Evolutionary conservation across 2,113 vertebrate species (phyloP).

Genomic region (Coryphaenoides rupestris): DNA sequence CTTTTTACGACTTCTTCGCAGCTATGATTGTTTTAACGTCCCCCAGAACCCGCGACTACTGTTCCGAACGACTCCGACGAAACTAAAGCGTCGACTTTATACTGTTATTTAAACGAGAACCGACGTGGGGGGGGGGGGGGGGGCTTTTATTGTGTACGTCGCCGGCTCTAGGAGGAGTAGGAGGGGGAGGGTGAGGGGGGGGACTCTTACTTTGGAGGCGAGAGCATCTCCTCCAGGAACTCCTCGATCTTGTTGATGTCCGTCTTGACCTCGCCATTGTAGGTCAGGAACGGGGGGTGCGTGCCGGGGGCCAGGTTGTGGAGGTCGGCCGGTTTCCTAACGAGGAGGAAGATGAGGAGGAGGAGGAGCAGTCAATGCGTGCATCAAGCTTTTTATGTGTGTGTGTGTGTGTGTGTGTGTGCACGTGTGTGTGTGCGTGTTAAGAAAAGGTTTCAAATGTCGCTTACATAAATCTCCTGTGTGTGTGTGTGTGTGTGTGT

Average conservation of each 20-base stretch:
- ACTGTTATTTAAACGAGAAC: too few species aligned
- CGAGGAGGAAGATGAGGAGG: background rate
- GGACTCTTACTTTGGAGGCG: conserved; percentile 84
- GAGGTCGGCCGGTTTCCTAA: conserved; percentile 92
- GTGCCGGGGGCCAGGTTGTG: conserved; percentile 96
- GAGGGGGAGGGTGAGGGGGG: too few species aligned
- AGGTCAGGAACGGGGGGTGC: conserved; percentile 96
- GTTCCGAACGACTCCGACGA: background rate
- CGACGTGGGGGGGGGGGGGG: too few species aligned
- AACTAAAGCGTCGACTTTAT: conserved; percentile 30
- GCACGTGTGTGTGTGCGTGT: too few species aligned
- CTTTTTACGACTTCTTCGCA: background rate
- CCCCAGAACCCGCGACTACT: conserved; percentile 38
- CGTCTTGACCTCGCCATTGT: conserved; percentile 94
- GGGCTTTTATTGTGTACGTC: conserved; percentile 18
- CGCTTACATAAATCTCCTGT: too few species aligned
- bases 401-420: too few species aligned
- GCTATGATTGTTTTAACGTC: conserved; percentile 39
- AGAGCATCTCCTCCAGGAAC: conserved; percentile 89
- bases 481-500: too few species aligned
- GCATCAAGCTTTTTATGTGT: too few species aligned
- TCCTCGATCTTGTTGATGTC: conserved; percentile 98
- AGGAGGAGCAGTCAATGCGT: too few species aligned
- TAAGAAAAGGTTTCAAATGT: too few species aligned
- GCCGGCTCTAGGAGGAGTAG: conserved; percentile 18